Base-by-base conservation (phyloP, 2,888 invertebrate genomes). In the Eutolmus rufibarbis region DNA sequence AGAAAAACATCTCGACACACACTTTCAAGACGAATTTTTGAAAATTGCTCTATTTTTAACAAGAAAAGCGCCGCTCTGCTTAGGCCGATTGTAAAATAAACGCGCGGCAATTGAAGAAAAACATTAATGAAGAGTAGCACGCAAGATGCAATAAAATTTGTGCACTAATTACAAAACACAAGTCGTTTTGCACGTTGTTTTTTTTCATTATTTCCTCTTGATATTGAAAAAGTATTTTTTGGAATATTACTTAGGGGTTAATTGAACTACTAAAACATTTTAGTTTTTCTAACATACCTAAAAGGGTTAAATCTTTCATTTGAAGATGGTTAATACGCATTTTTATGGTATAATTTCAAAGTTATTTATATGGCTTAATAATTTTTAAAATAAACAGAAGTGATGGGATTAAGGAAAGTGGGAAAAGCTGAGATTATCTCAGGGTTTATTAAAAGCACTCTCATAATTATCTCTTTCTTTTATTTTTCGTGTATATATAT, bases 401-500 rank as follows among this genome's bases (percentile, higher is more conserved):
- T 46, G 16, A 12, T 46, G 43, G 43, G 16, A 46, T 14, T 46
- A 46, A 46, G 43, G 3, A 46, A 46, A 8, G 14, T 46, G 4
- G 16, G 16, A 43, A 43, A 8, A 12, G 1, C 14, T 4, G 43
- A 8, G 16, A 46, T 4, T 46, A 16, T 46, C 16, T 51, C 4
- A 5, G 7, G 8, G 8, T 66, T 40, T 66, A 66, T 66, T 66
- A 66, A 66, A 66, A 66, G 66, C 66, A 66, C 46, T 12, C 23
- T 74, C 74, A 74, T 86, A 34, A 77, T 86, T 77, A 77, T 86
- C 34, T 86, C 37, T 86, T 76, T 77, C 37, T 84, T 86, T 86
- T 86, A 74, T 86, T 86, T 86, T 86, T 74, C 77, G 76, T 86
- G 86, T 74, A 76, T 86, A 77, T 86, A 86, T 86, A 43, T 82